A percentile compares a stretch with the other conserved stretches of the same genome.
phyloP scores from a whole-genome alignment of 2,888 invertebrate species.

The Buathra laborator region DNA sequence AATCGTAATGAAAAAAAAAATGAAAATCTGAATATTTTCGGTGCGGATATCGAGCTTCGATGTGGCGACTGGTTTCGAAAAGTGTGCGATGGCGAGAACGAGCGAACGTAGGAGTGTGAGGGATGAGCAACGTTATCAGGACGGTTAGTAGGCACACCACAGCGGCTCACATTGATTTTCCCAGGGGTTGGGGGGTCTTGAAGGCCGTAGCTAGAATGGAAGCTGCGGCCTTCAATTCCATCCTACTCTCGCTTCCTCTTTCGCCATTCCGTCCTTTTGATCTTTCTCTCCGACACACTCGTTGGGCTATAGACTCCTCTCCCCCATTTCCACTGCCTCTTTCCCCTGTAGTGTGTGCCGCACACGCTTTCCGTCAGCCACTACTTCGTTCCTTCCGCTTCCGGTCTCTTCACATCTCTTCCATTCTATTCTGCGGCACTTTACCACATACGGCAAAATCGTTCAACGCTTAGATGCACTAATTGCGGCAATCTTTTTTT shows the following conservation, averaged over 20 bases:
- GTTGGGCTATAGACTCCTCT: constrained; percentile 1
- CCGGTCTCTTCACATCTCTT: constrained; percentile 48
- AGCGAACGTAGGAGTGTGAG: constrained; percentile 23
- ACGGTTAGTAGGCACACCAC: constrained; percentile 79
- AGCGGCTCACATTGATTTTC: constrained; percentile 81
- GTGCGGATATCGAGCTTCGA: neutral
- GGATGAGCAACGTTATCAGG: constrained; percentile 76
- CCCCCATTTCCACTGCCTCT: constrained; percentile 6
- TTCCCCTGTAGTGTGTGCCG: constrained; percentile 5
- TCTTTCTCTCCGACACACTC: constrained; percentile 49
- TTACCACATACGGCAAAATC: neutral
- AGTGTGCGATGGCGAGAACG: constrained; percentile 35
- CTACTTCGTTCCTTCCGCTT: constrained; percentile 62
- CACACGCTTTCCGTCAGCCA: constrained; percentile 39
- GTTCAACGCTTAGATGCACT: neutral
- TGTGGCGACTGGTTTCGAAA: constrained; percentile 12
- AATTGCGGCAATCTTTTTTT: neutral
- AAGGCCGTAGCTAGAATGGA: constrained; percentile 76
- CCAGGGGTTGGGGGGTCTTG: constrained; percentile 75
- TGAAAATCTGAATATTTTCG: neutral
- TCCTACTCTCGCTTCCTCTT: constrained; percentile 70
- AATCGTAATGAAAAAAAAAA: neutral
- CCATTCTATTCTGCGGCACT: constrained; percentile 13
- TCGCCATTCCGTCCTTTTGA: constrained; percentile 59
- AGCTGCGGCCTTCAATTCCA: constrained; percentile 76